These are phyloP conservation scores for Conus betulinus DNA, from an alignment of 1,140 invertebrate genomes.

Conservation along the genomic window DNA sequence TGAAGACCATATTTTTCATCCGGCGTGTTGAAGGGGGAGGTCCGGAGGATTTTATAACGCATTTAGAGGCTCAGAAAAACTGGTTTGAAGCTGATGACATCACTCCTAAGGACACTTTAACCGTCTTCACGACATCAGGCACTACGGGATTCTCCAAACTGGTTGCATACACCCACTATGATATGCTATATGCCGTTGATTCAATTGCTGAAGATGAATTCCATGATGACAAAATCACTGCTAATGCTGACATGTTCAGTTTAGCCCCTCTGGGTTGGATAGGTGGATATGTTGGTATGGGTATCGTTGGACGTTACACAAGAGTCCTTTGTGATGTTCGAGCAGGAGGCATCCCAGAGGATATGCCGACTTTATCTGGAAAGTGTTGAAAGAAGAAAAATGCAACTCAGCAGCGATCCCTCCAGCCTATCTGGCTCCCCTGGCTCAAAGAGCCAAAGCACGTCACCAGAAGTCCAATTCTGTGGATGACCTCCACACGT, in stretches of 20 bases:
- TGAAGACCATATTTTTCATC: not conserved
- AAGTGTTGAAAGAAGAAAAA: not conserved
- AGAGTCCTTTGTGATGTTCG: not conserved
- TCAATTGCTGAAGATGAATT: not conserved
- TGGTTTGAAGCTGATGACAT: not conserved
- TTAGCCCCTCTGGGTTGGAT: not conserved
- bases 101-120: not conserved
- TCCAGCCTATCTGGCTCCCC: not conserved
- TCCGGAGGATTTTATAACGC: not conserved
- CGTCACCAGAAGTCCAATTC: not conserved
- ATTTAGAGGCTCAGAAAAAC: not conserved
- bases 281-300: not conserved
- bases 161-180: not conserved
- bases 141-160: conserved; percentile 15
- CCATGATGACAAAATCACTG: not conserved
- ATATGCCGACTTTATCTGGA: not conserved
- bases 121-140: conserved; percentile 9
- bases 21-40: not conserved
- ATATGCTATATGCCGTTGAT: not conserved
- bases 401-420: not conserved
- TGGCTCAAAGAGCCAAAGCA: not conserved
- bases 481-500: too few species aligned
- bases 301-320: not conserved
- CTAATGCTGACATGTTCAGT: not conserved
- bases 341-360: not conserved